Evolutionary conservation across 1,140 invertebrate species (phyloP).

Genomic region (Apis mellifera): Amel_HAv3.1 CM009938.2:3605501-3606000

Average conservation of each 20-base stretch:
- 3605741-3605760: too few species aligned
- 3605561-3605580: conserved; percentile 16
- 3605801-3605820: neutral
- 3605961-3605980: conserved; percentile 74
- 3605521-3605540: neutral
- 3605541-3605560: neutral
- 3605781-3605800: neutral
- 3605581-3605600: neutral
- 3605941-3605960: conserved; percentile 40
- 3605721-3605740: neutral
- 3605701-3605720: neutral
- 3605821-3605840: conserved; percentile 43
- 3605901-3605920: conserved; percentile 43
- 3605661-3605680: conserved; percentile 21
- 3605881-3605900: conserved; percentile 60
- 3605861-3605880: conserved; percentile 65
- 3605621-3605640: neutral
- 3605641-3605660: neutral
- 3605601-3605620: neutral
- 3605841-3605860: conserved; percentile 53
- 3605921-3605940: conserved; percentile 53
- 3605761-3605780: neutral
- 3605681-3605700: conserved; percentile 14
- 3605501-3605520: conserved; percentile 9
- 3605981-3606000: conserved; percentile 74